Evolutionary conservation across 1,140 invertebrate genomes (phyloP), one percentile per base, ranked within the genome.

Genomic region (Liolophura sinensis): DNA sequence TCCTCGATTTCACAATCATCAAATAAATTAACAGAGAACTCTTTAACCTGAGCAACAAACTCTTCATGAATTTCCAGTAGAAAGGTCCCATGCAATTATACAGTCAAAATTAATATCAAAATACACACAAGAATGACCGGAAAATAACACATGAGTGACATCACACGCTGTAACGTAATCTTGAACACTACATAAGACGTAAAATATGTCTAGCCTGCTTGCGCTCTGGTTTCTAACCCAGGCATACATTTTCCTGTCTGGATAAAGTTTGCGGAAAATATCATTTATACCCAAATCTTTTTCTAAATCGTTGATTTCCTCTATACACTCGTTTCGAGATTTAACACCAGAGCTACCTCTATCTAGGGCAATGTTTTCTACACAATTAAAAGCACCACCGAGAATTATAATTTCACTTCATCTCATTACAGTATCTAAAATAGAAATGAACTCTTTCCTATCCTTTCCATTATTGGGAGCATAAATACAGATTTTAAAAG

Each of bases 41-140:
- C 31, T 54, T 54, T 54, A n/a, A 54, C 24, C 24, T 54, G n/a
- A 24, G 18, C 24, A 54, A 54, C 24, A 54, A 20, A 12, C 24
- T 1, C 24, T 54, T 54, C 51, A 24, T 54, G 31, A 7, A 48
- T 60, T 60, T 60, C 59, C 59, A 60, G 22, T 46, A 60, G 20
- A 27, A 18, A 46, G 14, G 59, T 18, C 59, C 31, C 31, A 40
- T 40, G 31, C 9, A 40, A 40, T 40, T 40, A 40, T 9, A 40
- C 9, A 3, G 3, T 40, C 31, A 40, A 40, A 40, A 40, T 40
- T 40, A 40, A 9, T 40, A 40, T 40, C 31, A 40, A 40, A 40
- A 40, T 40, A 40, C 31, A 57, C 7, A 57, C 24, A 31, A 57
- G 24, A 24, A 24, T 57, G 55, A 31, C 22, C 55, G 24, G 55